These are phyloP conservation scores for Eriocheir sinensis DNA, from an alignment of 1,140 invertebrate genomes.

Conservation along the genomic window DNA sequence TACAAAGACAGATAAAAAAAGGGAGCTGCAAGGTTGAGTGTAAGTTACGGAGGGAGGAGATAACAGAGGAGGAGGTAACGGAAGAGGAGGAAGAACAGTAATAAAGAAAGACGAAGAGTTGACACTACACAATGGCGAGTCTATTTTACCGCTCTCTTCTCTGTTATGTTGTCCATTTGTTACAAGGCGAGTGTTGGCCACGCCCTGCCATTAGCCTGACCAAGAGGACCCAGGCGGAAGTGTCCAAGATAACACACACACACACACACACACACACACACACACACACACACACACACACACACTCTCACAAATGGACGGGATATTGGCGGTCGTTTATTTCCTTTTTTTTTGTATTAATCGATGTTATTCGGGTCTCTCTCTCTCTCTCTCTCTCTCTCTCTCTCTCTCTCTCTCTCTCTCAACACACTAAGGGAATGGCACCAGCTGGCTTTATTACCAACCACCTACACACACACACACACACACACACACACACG, in stretches of 20 bases:
- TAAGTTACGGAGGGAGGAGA: neutral
- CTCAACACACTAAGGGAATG: too few relatives aligned
- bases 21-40: neutral
- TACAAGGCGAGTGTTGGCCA: too few relatives aligned
- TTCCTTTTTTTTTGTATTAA: too few relatives aligned
- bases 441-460: too few relatives aligned
- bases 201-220: too few relatives aligned
- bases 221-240: neutral
- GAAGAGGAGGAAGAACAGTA: neutral
- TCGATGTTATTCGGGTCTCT: too few relatives aligned
- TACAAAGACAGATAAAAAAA: neutral
- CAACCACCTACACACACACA: slow-evolving; percentile 24
- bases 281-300: slow-evolving; percentile 46
- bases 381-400: too few relatives aligned
- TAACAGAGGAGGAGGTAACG: neutral
- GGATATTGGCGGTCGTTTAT: too few relatives aligned
- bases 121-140: too few relatives aligned
- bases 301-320: slow-evolving; percentile 46
- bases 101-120: neutral
- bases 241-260: neutral
- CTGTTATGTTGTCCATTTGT: too few relatives aligned
- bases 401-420: too few relatives aligned
- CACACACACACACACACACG: slow-evolving; percentile 46
- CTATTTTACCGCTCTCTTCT: too few relatives aligned
- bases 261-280: slow-evolving; percentile 30